These are phyloP conservation scores for Hydrotaea diabolus DNA, from an alignment of 2,888 invertebrate species.

Conservation along the genomic window DNA sequence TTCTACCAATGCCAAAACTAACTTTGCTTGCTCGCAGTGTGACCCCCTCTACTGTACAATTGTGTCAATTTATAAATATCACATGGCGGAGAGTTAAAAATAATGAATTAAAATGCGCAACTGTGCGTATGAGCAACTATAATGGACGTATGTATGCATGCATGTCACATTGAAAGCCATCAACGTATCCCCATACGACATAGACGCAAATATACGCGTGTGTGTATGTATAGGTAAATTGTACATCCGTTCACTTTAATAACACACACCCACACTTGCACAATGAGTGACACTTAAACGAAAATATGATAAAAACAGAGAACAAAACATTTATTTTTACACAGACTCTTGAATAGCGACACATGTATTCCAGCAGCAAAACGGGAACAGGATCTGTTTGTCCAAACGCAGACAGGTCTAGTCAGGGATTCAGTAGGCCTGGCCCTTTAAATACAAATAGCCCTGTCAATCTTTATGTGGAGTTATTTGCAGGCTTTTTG, in stretches of 20 bases:
- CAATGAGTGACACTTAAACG: neutral
- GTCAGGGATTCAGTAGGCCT: too few relatives aligned
- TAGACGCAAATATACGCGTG: neutral
- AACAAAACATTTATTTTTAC: neutral
- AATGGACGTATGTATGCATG: constrained; percentile 63
- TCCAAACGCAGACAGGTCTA: too few relatives aligned
- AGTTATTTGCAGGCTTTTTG: too few relatives aligned
- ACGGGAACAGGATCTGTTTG: too few relatives aligned
- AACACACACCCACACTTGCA: neutral
- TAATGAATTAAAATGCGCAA: constrained; percentile 69
- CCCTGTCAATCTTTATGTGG: too few relatives aligned
- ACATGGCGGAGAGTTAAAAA: constrained; percentile 43
- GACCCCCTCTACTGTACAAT: too few relatives aligned
- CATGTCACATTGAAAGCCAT: neutral
- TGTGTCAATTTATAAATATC: neutral
- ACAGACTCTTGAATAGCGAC: neutral
- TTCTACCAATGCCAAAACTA: too few relatives aligned
- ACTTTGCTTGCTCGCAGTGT: too few relatives aligned
- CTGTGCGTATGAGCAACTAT: constrained; percentile 77
- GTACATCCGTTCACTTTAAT: neutral
- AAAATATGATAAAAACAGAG: neutral
- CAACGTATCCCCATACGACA: neutral
- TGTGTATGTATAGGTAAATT: too few relatives aligned
- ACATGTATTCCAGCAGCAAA: too few relatives aligned
- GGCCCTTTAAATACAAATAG: too few relatives aligned